Percentiles rank a stretch among this genome's conserved stretches.
phyloP scores from a whole-genome alignment of 2,113 vertebrate genomes.

The Dolichallabes microphthalmus region DNA sequence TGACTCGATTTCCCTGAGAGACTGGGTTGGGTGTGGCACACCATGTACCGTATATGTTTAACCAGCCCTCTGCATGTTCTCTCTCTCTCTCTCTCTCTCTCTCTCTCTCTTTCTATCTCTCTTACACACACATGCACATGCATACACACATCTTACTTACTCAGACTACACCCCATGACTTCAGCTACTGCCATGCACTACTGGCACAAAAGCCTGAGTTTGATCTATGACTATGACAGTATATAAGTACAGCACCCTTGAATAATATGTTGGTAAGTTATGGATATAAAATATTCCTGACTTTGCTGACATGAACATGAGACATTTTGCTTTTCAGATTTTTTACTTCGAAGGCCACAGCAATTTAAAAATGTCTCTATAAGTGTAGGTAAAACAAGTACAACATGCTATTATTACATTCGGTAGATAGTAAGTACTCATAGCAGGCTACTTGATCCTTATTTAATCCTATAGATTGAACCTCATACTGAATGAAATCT shows the following conservation, averaged over 20 bases:
- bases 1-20: constrained; percentile 40
- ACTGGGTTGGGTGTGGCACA: constrained; percentile 30
- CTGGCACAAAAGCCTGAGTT: neutral
- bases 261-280: neutral
- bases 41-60: constrained; percentile 27
- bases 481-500: too few species aligned
- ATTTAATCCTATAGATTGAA: too few species aligned
- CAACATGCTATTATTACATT: neutral
- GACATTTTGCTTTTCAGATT: neutral
- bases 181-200: neutral
- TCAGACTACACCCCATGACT: neutral
- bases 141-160: neutral
- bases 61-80: constrained; percentile 15
- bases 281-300: too few species aligned
- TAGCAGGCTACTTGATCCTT: neutral
- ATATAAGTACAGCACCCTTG: neutral
- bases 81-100: constrained; percentile 15
- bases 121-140: neutral
- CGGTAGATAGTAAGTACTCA: neutral
- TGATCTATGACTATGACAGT: neutral
- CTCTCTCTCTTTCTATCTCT: neutral
- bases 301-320: too few species aligned
- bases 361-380: neutral
- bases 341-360: neutral
- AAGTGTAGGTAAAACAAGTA: neutral